Base-by-base conservation (phyloP, 2,797 vertebrate genomes). In the Pangasius krempfi region DNA sequence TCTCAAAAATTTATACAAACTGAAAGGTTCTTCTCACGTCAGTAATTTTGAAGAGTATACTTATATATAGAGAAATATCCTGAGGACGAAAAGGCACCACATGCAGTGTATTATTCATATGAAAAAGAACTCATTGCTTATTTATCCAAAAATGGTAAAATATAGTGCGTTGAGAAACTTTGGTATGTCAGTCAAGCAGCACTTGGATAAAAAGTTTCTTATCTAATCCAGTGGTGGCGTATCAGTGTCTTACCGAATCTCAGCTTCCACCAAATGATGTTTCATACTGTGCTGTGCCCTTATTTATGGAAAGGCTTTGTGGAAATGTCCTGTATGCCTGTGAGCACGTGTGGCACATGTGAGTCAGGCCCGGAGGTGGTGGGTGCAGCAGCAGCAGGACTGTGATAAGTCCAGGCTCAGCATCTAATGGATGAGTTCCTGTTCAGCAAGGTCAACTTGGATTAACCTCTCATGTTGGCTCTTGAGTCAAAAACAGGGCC, bases 281-380 rank as follows among this genome's bases (percentile, higher is more conserved):
- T 87, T 47, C 14, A 40, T 86, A 60, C 50, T 33, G 22, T 72
- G 72, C 37, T 44, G 62, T 27, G 33, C 64, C 30, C 20, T 66
- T 87, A 84, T 87, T 87, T 84, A 47, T 58, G 52, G 60, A 84
- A 89, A 78, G 30, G 8, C 68, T 40, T 30, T 68, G 58, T 87
- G 78, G 64, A 88, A 86, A 86, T 37, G 33, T 66, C 16, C 79
- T 37, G 80, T 84, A 84, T 54, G 12, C 16, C n/a, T 70, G 68
- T 44, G 54, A 50, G 73, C 25, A 50, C 6, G 80, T 86, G 87
- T 81, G 88, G 90, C 75, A 81, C 47, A 84, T 80, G 87, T 91
- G 89, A 88, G 70, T 86, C 88, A 88, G 81, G 79, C 47, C 52
- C 20, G 81, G 85, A 58, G 87, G 89, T 68, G 85, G 85, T 87